Evolutionary conservation across 2,113 vertebrate genomes (phyloP), one percentile per base, ranked within the genome.

Genomic region (Zootoca vivipara): DNA sequence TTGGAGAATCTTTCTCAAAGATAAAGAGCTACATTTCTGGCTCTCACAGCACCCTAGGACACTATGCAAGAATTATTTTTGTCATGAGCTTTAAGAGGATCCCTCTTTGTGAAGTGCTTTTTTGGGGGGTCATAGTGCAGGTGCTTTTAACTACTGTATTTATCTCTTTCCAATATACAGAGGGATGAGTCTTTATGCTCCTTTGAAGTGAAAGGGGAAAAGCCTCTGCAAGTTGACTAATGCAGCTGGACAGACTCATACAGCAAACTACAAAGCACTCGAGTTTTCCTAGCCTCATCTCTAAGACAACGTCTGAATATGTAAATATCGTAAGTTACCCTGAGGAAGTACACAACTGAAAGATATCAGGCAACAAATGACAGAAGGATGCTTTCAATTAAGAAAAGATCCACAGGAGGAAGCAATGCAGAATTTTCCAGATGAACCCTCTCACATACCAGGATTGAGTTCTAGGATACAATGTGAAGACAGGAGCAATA

Each of bases 241-340:
- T 2, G 0, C 22, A 85, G 52, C 24, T 69, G 15, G 2, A 15
- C 0, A 1, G 30, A 1, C 2, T 0, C 1, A 87, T 62, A 4
- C 4, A 72, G 3, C 62, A 13, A 56, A 65, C 13, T 38, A 73
- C 33, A 58, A 80, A 52, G 15, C 6, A 6, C 30, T 46, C 26
- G 30, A 28, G 2, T 65, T 46, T 20, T 65, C 9, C 13, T 80
- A 65, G 62, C 16, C 20, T 77, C 24, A 69, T 46, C 40, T 33
- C 20, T 74, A 72, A 35, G 20, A n/a, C n/a, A 69, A 30, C n/a
- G 7, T 33, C 35, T 18, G 6, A 56, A 79, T 46, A 86, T 33
- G 28, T 62, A n/a, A 86, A 86, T 86, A 40, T 62, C n/a, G 38
- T 67, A 28, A 38, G 3, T 69, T 78, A 46, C n/a, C 35, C 38